These are phyloP conservation scores for Nomia melanderi DNA, from an alignment of 1,140 invertebrate genomes.

Conservation along the genomic window DNA sequence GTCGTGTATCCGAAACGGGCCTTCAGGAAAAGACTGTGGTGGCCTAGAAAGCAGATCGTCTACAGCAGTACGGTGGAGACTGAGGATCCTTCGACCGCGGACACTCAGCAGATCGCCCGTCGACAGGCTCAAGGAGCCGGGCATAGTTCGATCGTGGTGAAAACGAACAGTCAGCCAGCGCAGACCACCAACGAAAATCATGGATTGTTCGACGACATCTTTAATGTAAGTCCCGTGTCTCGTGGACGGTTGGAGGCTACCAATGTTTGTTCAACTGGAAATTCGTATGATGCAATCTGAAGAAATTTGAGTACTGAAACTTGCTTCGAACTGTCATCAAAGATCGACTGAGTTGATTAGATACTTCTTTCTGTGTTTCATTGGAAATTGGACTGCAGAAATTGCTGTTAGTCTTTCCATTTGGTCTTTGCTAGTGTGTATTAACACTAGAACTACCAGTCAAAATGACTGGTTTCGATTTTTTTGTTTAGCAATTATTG, in stretches of 20 bases:
- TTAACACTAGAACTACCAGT: too few species aligned
- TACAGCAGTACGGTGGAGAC: neutral
- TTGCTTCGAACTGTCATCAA: too few species aligned
- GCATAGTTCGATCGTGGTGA: neutral
- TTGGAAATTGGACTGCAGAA: too few species aligned
- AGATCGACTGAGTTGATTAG: too few species aligned
- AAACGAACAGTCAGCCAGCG: neutral
- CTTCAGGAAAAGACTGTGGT: conserved; percentile 54
- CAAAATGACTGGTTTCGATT: too few species aligned
- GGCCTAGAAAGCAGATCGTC: conserved; percentile 42
- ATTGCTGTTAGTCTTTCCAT: too few species aligned
- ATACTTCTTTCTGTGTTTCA: too few species aligned
- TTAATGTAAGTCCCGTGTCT: conserved; percentile 75
- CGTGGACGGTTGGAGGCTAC: neutral
- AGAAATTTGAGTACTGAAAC: too few species aligned
- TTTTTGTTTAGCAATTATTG: too few species aligned
- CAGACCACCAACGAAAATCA: neutral
- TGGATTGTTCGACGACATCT: conserved; percentile 73
- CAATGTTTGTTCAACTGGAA: too few species aligned
- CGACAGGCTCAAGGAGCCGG: neutral
- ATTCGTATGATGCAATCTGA: too few species aligned
- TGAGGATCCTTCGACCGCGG: neutral
- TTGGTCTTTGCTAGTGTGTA: too few species aligned
- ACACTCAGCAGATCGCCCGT: conserved; percentile 4
- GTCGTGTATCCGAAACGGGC: conserved; percentile 42